phyloP scores from a whole-genome alignment of 2,888 invertebrate genomes.

The Acheta domesticus region DNA sequence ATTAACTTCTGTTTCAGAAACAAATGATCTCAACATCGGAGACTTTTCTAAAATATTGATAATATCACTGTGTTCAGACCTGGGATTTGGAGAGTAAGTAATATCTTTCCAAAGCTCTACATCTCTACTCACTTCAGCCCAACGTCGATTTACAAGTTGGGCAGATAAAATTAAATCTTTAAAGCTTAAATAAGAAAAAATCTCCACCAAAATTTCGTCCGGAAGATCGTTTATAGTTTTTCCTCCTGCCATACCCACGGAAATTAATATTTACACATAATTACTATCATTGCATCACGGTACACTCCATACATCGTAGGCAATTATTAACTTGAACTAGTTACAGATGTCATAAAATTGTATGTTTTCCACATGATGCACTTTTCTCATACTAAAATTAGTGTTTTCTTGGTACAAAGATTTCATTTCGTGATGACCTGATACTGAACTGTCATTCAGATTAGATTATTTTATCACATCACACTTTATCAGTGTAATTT shows the following conservation, averaged over 20 bases:
- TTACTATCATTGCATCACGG: too few species aligned
- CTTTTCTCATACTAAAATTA: too few species aligned
- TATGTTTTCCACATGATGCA: too few species aligned
- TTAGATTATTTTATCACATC: too few species aligned
- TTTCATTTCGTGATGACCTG: too few species aligned
- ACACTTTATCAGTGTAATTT: too few species aligned
- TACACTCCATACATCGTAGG: too few species aligned
- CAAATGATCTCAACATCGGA: slow-evolving; percentile 20
- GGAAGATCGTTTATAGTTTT: slow-evolving; percentile 20
- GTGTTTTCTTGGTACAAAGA: too few species aligned
- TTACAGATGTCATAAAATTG: too few species aligned
- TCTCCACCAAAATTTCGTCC: slow-evolving; percentile 22
- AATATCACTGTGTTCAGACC: neutral
- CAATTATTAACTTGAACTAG: too few species aligned
- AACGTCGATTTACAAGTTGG: slow-evolving; percentile 12
- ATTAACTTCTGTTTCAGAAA: neutral
- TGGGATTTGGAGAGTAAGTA: neutral
- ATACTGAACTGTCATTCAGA: too few species aligned
- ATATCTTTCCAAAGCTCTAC: slow-evolving; percentile 11
- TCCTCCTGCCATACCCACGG: neutral
- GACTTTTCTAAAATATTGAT: neutral
- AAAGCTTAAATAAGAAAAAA: slow-evolving; percentile 23
- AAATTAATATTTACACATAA: too few species aligned
- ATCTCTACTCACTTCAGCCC: slow-evolving; percentile 18
- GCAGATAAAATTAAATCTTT: slow-evolving; percentile 20